These are phyloP conservation scores for Ceratina australensis DNA, from an alignment of 1,140 invertebrate genomes.

Conservation along the genomic window DNA sequence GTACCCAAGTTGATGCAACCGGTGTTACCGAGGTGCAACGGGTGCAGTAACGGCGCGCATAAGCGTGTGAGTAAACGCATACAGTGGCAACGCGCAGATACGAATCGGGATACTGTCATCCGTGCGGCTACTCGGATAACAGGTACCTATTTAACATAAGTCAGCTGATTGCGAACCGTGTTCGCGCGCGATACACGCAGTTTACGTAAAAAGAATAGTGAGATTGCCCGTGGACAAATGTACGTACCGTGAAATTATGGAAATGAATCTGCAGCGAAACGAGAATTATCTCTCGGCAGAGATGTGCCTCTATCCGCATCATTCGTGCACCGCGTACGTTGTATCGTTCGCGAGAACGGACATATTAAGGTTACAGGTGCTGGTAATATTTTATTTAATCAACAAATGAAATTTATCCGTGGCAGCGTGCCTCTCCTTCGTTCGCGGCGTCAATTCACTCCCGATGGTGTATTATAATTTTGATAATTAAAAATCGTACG, in stretches of 20 bases:
- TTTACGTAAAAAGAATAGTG: background rate
- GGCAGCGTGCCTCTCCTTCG: background rate
- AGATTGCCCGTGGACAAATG: background rate
- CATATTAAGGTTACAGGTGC: slow-evolving; percentile 10
- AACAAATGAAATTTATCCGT: slow-evolving; percentile 6
- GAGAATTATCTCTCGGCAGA: background rate
- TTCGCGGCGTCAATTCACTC: background rate
- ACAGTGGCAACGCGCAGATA: too few relatives aligned
- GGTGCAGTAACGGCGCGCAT: too few relatives aligned
- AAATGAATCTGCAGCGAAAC: slow-evolving; percentile 28
- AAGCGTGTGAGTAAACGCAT: too few relatives aligned
- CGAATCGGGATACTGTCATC: background rate
- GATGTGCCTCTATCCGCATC: background rate
- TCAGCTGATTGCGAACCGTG: too few relatives aligned
- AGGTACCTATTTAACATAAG: too few relatives aligned
- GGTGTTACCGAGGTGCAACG: too few relatives aligned
- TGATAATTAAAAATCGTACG: background rate
- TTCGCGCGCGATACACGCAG: background rate
- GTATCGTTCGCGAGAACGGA: background rate
- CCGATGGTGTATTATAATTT: background rate
- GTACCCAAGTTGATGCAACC: too few relatives aligned
- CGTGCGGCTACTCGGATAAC: slow-evolving; percentile 4
- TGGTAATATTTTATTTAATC: slow-evolving; percentile 3
- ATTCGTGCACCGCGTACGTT: background rate
- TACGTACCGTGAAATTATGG: background rate